Evolutionary conservation across 2,797 vertebrate species (phyloP).

Genomic region (Gallirallus australis): DNA sequence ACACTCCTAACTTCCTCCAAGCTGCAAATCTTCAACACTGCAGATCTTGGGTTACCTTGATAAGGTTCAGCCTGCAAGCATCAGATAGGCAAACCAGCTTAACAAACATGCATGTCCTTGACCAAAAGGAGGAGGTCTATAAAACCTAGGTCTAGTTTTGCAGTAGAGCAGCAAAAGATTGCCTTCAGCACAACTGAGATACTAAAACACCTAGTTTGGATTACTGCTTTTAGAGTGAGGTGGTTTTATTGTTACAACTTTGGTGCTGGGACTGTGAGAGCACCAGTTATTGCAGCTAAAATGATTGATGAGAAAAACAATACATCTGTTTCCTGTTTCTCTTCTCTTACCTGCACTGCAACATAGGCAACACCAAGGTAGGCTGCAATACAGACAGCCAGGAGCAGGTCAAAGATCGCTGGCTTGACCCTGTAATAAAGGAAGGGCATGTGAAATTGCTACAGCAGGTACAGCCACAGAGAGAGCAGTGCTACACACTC

Average conservation of each 20-base stretch:
- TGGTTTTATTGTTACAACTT: background rate
- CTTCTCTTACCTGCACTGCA: conserved; percentile 89
- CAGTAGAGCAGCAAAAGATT: background rate
- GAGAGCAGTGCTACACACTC: background rate
- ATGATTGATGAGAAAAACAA: background rate
- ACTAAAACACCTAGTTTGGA: background rate
- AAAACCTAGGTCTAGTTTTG: background rate
- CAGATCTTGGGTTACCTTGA: background rate
- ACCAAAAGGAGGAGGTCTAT: background rate
- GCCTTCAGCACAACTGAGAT: background rate
- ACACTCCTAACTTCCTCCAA: background rate
- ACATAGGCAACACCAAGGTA: conserved; percentile 94
- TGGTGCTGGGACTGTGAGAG: background rate
- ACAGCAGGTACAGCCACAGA: background rate
- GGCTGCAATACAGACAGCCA: conserved; percentile 94
- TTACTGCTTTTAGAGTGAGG: background rate
- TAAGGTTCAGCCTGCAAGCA: background rate
- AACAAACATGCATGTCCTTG: background rate
- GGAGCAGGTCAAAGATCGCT: conserved; percentile 95
- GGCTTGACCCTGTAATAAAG: conserved; percentile 90
- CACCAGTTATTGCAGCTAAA: background rate
- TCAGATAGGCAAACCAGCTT: background rate
- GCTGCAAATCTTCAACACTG: no score
- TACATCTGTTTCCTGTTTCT: background rate
- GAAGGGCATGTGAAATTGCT: background rate